phyloP scores from a whole-genome alignment of 1,140 invertebrate species.

The Patella vulgata region DNA sequence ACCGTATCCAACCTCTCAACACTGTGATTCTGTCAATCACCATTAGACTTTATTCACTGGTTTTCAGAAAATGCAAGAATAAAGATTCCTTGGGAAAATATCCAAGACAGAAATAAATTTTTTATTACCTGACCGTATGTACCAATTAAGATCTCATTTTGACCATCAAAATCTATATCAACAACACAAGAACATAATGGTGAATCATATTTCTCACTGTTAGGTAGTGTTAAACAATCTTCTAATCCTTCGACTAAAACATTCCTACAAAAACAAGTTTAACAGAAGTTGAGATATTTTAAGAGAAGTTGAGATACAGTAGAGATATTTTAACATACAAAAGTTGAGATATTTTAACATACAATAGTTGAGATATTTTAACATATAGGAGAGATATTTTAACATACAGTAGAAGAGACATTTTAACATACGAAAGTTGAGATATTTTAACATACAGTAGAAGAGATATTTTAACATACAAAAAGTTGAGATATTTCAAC shows the following conservation, averaged over 20 bases:
- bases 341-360: not conserved
- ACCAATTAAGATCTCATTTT: slow-evolving; percentile 78
- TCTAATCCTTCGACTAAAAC: slow-evolving; percentile 71
- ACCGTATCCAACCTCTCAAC: too few relatives aligned
- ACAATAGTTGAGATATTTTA: not conserved
- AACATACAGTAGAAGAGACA: too few relatives aligned
- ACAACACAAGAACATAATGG: slow-evolving; percentile 73
- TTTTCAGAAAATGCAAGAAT: too few relatives aligned
- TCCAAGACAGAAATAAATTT: too few relatives aligned
- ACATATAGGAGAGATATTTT: not conserved
- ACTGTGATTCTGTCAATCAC: too few relatives aligned
- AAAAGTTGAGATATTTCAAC: too few relatives aligned
- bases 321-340: not conserved
- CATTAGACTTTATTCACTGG: too few relatives aligned
- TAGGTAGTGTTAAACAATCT: slow-evolving; percentile 68
- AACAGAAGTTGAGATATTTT: not conserved
- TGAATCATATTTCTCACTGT: slow-evolving; percentile 72
- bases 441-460: too few relatives aligned
- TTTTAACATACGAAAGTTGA: too few relatives aligned
- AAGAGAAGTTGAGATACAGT: not conserved
- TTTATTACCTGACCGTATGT: slow-evolving; percentile 73
- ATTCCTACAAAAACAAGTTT: slow-evolving; percentile 69
- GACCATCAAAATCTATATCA: slow-evolving; percentile 80
- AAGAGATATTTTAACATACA: too few relatives aligned
- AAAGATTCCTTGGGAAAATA: too few relatives aligned